Evolutionary conservation across 2,888 invertebrate species (phyloP), one percentile per base, ranked within the genome.

Genomic region (Drosophila fulvimacula): DNA sequence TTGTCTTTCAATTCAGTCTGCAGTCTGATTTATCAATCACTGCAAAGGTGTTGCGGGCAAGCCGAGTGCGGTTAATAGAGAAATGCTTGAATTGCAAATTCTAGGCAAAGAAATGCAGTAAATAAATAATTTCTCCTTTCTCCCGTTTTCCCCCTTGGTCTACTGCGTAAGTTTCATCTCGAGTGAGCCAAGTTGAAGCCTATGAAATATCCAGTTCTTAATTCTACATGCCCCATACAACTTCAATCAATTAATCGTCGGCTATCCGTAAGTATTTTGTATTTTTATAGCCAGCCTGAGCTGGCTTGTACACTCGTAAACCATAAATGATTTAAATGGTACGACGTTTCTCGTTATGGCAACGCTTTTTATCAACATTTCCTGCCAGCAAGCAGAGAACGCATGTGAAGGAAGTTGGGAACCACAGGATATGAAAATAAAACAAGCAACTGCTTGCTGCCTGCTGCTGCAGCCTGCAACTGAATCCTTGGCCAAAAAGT

Each of bases 401-500:
- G 61, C 60, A 73, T 81, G 72, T 67, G 67, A 68, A 77, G 82
- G 82, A 80, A 77, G 72, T 56, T 63, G 64, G 48, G 42, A 75
- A 65, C 82, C 80, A 80, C 82, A 81, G 81, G 82, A 81, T 73
- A 81, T 81, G 80, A 75, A 79, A 79, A 77, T 77, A 73, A 75
- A 80, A 75, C 59, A 77, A 72, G 69, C 60, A 70, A 56, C 62
- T 41, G 57, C 41, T 49, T 44, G 46, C 48, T 48, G 6, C 39
- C 13, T n/a, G 7, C 30, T 30, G 32, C 46, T 38, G 42, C 51
- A 41, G 48, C 71, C 46, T 55, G 69, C 72, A 70, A 56, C 44
- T 17, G 69, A 69, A 66, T 72, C 71, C 71, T 72, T 76, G 77
- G 69, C 65, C 82, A 69, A 69, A 76, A 73, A 70, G 67, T 70